phyloP scores from a whole-genome alignment of 2,888 invertebrate species.

The Eurois occulta region DNA sequence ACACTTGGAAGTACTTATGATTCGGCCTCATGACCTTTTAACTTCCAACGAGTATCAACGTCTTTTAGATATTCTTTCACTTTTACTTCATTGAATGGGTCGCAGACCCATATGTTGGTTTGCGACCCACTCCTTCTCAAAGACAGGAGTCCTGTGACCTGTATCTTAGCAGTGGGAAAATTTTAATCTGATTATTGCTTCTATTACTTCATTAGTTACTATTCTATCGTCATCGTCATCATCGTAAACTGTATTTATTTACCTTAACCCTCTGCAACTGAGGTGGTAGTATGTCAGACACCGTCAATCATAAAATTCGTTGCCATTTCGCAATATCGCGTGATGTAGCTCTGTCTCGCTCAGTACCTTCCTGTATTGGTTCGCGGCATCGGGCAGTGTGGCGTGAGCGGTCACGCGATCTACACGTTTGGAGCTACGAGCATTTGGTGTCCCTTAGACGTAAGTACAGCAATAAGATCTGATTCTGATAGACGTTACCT shows the following conservation, averaged over 20 bases:
- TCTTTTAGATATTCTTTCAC: neutral
- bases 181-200: neutral
- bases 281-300: no score
- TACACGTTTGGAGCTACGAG: no score
- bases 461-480: no score
- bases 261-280: no score
- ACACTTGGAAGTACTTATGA: slow-evolving; percentile 18
- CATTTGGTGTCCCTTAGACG: no score
- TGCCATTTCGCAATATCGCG: no score
- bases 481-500: no score
- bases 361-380: no score
- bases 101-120: neutral
- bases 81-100: neutral
- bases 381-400: no score
- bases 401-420: no score
- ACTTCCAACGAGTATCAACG: neutral
- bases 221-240: neutral
- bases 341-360: no score
- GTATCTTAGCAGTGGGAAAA: neutral
- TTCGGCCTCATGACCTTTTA: slow-evolving; percentile 12
- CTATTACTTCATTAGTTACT: neutral
- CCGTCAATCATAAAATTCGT: no score
- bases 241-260: neutral
- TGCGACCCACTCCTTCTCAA: neutral
- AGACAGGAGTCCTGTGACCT: neutral